Conservation (phyloP, 92 coral and sea anemone species). For the Anthopleura xanthogrammica region DNA sequence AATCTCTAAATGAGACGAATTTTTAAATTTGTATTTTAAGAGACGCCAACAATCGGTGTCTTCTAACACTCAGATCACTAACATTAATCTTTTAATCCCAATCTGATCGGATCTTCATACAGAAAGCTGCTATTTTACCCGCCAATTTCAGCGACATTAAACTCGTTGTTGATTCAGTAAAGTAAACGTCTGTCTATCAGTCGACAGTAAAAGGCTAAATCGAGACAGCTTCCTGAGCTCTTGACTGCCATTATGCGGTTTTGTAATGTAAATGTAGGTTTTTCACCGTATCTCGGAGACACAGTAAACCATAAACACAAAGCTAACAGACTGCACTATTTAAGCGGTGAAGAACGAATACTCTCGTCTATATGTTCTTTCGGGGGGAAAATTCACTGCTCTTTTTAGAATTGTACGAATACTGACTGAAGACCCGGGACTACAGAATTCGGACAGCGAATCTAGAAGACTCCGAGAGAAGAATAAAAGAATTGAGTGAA, state of each 20-base stretch:
- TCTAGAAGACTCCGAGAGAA: neutral
- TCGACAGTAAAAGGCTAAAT: constrained; percentile 16
- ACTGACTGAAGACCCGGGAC: neutral
- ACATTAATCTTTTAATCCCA: constrained; percentile 19
- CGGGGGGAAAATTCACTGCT: too few species aligned
- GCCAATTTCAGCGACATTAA: constrained; percentile 7
- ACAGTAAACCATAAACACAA: constrained; percentile 14
- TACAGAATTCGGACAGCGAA: neutral
- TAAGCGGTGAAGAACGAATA: neutral
- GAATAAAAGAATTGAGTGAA: neutral
- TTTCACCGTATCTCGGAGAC: constrained; percentile 7
- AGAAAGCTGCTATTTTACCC: neutral
- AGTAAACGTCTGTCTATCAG: constrained; percentile 18
- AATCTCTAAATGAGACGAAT: neutral
- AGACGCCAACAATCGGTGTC: neutral
- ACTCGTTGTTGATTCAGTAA: constrained; percentile 27
- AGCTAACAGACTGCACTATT: neutral
- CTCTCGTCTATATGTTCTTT: neutral
- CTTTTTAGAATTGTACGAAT: neutral
- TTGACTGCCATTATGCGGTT: constrained; percentile 11
- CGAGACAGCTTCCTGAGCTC: constrained; percentile 9
- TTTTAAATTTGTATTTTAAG: neutral
- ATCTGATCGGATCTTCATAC: constrained; percentile 27
- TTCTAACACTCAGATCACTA: neutral
- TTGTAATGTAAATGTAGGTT: constrained; percentile 24